Base-by-base conservation (phyloP, 2,113 vertebrate genomes). In the Zosterops japonicus region DNA sequence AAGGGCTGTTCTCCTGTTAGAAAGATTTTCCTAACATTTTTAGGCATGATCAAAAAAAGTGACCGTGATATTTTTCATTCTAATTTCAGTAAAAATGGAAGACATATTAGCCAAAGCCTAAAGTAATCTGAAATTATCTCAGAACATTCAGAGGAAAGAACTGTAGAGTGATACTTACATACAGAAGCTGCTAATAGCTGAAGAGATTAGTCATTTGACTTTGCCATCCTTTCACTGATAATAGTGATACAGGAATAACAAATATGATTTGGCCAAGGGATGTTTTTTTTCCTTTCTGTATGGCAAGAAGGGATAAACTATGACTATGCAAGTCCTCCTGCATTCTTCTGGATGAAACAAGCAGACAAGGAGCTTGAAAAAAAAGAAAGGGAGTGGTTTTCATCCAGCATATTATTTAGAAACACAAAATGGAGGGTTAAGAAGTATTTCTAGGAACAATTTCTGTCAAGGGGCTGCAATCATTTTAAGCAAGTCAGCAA, bases 171-270 rank as follows among this genome's bases (percentile, higher is more conserved):
- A 96, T 94, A 88, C 88, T 95, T 93, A 79, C 25, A 96, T 63
- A 47, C 52, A 92, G 91, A 93, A 96, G 80, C 94, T 96, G 64
- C 86, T 94, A 97, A 95, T 87, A 96, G 91, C 94, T 95, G 76
- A 93, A 97, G 52, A 95, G 76, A 95, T 96, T 89, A 96, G 92
- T 95, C 95, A 97, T 93, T 92, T 94, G 92, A 92, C 83, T 95
- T 96, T 84, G 80, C 76, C 27, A 61, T 94, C 76, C 85, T 95
- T 92, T 93, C 76, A 82, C 80, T 95, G 82, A 84, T 90, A 74
- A 92, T 39, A 86, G 70, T 83, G 74, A 91, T 93, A 92, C 75
- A 94, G 93, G 86, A 92, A 95, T 89, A 93, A 71, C 67, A 96
- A 36, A 83, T 7, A 60, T 49, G 39, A 89, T 89, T 94, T 93